Base-by-base conservation (phyloP, 1,140 invertebrate genomes). In the Drosophila asahinai region DNA sequence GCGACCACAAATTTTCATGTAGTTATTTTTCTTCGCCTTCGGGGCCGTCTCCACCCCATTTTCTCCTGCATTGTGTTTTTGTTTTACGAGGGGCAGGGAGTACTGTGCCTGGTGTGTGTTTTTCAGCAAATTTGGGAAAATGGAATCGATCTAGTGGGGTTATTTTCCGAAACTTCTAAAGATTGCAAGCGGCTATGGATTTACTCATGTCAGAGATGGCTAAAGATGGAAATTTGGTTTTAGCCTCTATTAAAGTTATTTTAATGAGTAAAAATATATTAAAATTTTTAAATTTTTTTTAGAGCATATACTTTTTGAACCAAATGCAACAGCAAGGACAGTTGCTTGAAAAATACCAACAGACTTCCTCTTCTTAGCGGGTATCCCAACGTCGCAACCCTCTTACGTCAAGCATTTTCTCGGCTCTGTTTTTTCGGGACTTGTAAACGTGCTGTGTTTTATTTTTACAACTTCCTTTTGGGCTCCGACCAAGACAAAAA, bases 1-100 rank as follows among this genome's bases (percentile, higher is more conserved):
- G 81, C 86, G 77, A 83, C 84, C 84, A 79, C 84, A 87, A 87
- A 87, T 87, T 89, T 90, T 79, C 84, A 73, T 87, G 84, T 81
- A 81, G 81, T 87, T 87, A 87, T 87, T 87, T 84, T 87, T 89
- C 84, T 81, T 89, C 27, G 70, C 65, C 51, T 65, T 27, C 17
- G 42, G 38, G 63, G 64, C 59, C 67, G 14, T 43, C 25, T 54
- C 33, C 17, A 1, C 27, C 1, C 36, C 43, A 22, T 25, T 71
- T 42, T 19, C 30, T 33, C 40, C 22, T 30, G 14, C 42, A 66
- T 57, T 40, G 30, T 51, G 45, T 57, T 58, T 49, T 63, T 70
- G 51, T 54, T 71, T 71, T 48, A 55, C 67, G 67, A 38, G 63
- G 40, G 17, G 19, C n/a, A 14, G 49, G 63, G 40, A 67, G 22